These are phyloP conservation scores for Brachypterus glaber DNA, from an alignment of 2,888 invertebrate species.

Conservation along the genomic window DNA sequence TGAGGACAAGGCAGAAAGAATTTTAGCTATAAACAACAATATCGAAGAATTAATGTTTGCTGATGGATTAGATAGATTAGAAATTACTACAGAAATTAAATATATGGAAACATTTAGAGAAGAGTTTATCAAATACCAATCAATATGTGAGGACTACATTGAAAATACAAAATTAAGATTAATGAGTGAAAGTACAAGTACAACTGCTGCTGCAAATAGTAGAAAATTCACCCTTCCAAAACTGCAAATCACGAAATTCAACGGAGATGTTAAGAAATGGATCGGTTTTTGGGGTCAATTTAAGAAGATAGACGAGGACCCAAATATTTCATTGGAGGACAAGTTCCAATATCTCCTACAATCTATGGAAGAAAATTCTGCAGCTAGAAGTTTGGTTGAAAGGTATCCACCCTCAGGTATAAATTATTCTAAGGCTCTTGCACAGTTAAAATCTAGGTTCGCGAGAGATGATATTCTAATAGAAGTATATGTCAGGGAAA, in stretches of 20 bases:
- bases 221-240: too few species aligned
- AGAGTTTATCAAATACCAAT: too few species aligned
- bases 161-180: too few species aligned
- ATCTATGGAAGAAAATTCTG: slow-evolving; percentile 8
- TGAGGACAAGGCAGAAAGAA: too few species aligned
- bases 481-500: slow-evolving; percentile 10
- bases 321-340: slow-evolving; percentile 9
- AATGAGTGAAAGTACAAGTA: too few species aligned
- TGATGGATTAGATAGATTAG: too few species aligned
- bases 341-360: slow-evolving; percentile 13
- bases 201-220: too few species aligned
- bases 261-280: slow-evolving; percentile 10
- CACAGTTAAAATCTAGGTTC: slow-evolving; percentile 9
- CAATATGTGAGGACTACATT: too few species aligned
- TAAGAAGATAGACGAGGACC: slow-evolving; percentile 12
- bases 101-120: too few species aligned
- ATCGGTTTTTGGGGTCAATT: slow-evolving; percentile 11
- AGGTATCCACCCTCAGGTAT: slow-evolving; percentile 11
- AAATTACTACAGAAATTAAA: too few species aligned
- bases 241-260: slow-evolving; percentile 11
- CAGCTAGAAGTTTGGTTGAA: slow-evolving; percentile 9
- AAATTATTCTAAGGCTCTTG: slow-evolving; percentile 5
- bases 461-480: slow-evolving; percentile 11
- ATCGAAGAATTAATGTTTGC: too few species aligned
- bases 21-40: too few species aligned